phyloP scores from a whole-genome alignment of 1,140 invertebrate species.

The Brachionus paranguensis region DNA sequence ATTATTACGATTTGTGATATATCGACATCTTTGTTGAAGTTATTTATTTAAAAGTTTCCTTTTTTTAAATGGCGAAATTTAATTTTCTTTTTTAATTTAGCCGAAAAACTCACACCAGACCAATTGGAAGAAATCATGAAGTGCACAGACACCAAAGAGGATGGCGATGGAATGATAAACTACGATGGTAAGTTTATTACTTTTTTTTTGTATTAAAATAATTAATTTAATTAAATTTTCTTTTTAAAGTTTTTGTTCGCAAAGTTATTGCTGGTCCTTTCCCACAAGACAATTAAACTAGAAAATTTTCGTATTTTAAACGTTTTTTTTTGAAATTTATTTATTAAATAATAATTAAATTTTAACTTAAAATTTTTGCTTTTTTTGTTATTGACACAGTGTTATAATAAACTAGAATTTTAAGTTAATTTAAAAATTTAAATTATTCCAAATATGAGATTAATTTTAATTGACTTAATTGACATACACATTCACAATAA shows the following conservation, averaged over 20 bases:
- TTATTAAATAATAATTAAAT: conserved; percentile 27
- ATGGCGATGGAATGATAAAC: conserved; percentile 37
- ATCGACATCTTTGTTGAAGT: no score
- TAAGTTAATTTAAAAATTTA: background rate
- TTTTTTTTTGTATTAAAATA: background rate
- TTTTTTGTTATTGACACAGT: background rate
- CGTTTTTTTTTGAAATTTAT: background rate
- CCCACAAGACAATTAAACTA: conserved; percentile 9
- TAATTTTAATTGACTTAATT: background rate
- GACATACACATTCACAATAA: background rate
- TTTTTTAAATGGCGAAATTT: no score
- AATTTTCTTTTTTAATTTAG: background rate
- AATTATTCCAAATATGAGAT: background rate
- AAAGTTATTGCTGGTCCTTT: conserved; percentile 41
- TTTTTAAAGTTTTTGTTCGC: conserved; percentile 35
- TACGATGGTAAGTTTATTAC: background rate
- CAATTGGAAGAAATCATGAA: conserved; percentile 39
- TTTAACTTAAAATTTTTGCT: conserved; percentile 7
- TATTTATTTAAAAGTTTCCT: no score
- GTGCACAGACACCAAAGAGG: conserved; percentile 37
- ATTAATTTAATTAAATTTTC: background rate
- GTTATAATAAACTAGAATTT: background rate
- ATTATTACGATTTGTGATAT: no score
- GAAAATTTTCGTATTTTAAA: background rate
- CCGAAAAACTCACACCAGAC: conserved; percentile 35